phyloP scores from a whole-genome alignment of 2,888 invertebrate genomes.

The Stictocephala bisonia region DNA sequence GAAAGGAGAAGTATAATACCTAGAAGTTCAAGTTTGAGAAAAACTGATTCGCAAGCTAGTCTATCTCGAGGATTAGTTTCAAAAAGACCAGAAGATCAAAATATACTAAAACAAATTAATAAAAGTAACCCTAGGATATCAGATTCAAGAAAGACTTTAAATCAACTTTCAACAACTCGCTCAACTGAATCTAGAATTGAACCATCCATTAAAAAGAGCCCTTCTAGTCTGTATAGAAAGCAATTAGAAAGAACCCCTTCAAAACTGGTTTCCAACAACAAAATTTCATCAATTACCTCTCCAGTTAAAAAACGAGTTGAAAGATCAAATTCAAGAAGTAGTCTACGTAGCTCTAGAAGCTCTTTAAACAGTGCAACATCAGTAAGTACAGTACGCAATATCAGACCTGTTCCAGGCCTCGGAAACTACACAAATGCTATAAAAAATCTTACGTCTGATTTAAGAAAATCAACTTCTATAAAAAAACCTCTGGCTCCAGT shows the following conservation, averaged over 20 bases:
- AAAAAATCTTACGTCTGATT: conserved; percentile 65
- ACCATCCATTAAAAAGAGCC: conserved; percentile 19
- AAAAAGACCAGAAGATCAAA: conserved; percentile 50
- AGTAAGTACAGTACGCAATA: conserved; percentile 80
- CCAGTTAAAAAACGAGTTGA: conserved; percentile 68
- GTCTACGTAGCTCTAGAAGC: conserved; percentile 83
- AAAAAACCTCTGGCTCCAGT: conserved; percentile 60
- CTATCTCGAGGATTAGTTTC: conserved; percentile 52
- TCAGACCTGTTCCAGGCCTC: conserved; percentile 66
- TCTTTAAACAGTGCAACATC: conserved; percentile 85
- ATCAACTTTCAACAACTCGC: conserved; percentile 27
- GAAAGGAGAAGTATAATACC: conserved; percentile 63
- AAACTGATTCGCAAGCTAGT: conserved; percentile 63
- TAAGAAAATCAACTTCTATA: conserved; percentile 57
- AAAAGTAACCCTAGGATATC: conserved; percentile 35
- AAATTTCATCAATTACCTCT: conserved; percentile 23
- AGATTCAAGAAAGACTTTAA: conserved; percentile 38
- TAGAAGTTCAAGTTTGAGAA: conserved; percentile 64
- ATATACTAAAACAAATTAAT: conserved; percentile 23
- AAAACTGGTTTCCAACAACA: conserved; percentile 17
- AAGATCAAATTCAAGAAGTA: conserved; percentile 81
- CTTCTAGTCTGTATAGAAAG: conserved; percentile 19
- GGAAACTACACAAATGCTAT: conserved; percentile 68
- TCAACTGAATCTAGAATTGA: conserved; percentile 22
- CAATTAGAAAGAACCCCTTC: conserved; percentile 44